Evolutionary conservation across 1,140 invertebrate genomes (phyloP).

Genomic region (Dendroctonus valens): DNA sequence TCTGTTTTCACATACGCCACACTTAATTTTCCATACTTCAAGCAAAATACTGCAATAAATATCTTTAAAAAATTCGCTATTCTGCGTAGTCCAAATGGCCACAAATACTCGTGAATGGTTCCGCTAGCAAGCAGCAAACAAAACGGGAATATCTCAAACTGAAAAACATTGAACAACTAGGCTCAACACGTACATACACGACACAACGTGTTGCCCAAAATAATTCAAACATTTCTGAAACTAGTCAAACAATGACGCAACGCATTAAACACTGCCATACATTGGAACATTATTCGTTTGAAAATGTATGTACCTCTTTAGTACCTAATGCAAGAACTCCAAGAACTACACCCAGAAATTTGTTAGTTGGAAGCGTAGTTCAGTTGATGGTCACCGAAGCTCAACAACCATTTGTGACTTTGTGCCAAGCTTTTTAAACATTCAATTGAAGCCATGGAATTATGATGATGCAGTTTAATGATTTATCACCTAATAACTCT

Average conservation of each 20-base stretch:
- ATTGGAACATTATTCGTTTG: not conserved
- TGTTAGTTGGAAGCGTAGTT: not conserved
- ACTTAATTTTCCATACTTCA: not conserved
- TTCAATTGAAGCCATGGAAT: not conserved
- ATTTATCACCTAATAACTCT: no score
- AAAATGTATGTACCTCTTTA: not conserved
- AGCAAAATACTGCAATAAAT: not conserved
- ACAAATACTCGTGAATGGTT: not conserved
- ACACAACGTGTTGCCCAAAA: not conserved
- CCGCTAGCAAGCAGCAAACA: not conserved
- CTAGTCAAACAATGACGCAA: not conserved
- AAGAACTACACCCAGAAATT: constrained; percentile 16
- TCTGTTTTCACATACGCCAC: no score
- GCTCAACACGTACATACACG: not conserved
- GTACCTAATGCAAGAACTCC: constrained; percentile 10
- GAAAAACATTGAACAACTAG: not conserved
- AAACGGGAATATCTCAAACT: not conserved
- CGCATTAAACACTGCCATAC: not conserved
- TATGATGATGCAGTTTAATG: no score
- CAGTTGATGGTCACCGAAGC: no score
- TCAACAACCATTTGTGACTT: not conserved
- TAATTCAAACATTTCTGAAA: not conserved
- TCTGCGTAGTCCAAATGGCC: not conserved
- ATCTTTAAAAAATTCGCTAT: not conserved
- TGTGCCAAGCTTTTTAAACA: not conserved